Evolutionary conservation across 2,888 invertebrate genomes (phyloP).

Genomic region (Cyaniris semiargus): DNA sequence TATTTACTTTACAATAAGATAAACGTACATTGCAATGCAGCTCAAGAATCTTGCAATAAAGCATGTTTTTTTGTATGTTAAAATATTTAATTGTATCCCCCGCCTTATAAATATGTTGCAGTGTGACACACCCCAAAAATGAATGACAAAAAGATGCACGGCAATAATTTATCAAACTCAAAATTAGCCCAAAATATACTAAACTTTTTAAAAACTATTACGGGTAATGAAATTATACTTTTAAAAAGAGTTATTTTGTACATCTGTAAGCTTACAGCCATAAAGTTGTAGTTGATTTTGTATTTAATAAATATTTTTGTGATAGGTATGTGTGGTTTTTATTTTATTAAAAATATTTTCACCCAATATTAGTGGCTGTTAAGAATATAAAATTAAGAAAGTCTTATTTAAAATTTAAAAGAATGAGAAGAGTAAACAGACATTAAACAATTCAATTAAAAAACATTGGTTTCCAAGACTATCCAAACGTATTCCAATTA

Average conservation of each 20-base stretch:
- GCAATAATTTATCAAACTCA: not conserved
- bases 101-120: no score
- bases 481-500: not conserved
- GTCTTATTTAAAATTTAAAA: not conserved
- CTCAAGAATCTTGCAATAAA: no score
- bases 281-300: slow-evolving; percentile 48
- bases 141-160: no score
- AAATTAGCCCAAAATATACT: not conserved
- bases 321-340: slow-evolving; percentile 17
- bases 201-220: slow-evolving; percentile 50
- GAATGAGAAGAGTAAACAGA: not conserved
- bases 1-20: no score
- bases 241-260: slow-evolving; percentile 44
- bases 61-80: no score
- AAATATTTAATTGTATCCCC: no score
- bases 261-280: slow-evolving; percentile 51
- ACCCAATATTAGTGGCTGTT: not conserved
- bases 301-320: slow-evolving; percentile 51
- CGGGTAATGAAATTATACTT: slow-evolving; percentile 64
- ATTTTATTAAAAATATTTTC: slow-evolving; percentile 34
- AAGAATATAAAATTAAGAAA: not conserved
- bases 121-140: no score
- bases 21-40: no score
- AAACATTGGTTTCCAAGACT: not conserved
- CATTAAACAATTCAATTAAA: not conserved